These are phyloP conservation scores for Peromyscus maniculatus DNA, from an alignment of 2,113 vertebrate genomes.

Conservation along the genomic window DNA sequence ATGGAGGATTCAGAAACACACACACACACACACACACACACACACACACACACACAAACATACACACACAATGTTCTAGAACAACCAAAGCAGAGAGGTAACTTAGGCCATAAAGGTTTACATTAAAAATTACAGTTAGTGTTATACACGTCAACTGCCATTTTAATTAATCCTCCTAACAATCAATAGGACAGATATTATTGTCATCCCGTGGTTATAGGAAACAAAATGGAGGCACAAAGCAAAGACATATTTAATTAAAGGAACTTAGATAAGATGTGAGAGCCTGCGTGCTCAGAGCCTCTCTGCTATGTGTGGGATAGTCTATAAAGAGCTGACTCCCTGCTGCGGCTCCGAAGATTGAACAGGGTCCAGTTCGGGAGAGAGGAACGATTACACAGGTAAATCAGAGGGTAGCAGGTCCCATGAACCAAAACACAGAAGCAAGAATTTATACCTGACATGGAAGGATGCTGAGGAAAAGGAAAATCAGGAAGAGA, in stretches of 20 bases:
- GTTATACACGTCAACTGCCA: neutral
- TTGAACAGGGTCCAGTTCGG: neutral
- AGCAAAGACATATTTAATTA: neutral
- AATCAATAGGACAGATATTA: neutral
- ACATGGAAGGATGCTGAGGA: neutral
- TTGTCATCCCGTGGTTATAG: neutral
- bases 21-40: too few relatives aligned
- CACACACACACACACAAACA: too few relatives aligned
- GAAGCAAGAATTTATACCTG: neutral
- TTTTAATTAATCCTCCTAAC: conserved; percentile 21
- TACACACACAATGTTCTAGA: neutral
- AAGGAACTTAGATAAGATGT: neutral
- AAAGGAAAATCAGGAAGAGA: conserved; percentile 23
- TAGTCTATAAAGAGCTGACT: neutral
- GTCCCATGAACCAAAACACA: neutral
- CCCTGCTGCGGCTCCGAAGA: neutral
- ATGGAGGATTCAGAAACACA: neutral
- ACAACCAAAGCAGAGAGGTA: neutral
- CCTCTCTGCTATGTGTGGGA: neutral
- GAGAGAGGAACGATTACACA: neutral
- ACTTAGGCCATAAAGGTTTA: neutral
- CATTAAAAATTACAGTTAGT: neutral
- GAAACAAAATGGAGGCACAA: conserved; percentile 39
- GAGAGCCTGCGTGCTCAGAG: neutral
- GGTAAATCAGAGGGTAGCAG: neutral